phyloP scores from a whole-genome alignment of 2,888 invertebrate species.

The Pyrrhia umbra region DNA sequence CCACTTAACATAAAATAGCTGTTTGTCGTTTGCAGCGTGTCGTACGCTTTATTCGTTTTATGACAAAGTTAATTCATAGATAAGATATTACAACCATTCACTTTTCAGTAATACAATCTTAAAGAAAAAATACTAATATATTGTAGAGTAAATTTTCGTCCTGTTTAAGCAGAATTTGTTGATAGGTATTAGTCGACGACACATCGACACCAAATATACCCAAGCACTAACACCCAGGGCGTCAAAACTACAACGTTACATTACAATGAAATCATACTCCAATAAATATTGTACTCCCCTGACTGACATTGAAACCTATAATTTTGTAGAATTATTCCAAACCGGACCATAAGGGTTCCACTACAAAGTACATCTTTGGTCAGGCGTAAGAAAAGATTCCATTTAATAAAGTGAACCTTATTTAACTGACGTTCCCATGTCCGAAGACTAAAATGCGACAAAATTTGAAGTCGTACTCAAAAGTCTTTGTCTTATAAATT shows the following conservation, averaged over 20 bases:
- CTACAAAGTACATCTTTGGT: conserved; percentile 44
- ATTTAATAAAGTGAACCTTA: neutral
- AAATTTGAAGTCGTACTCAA: no score
- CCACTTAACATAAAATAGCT: no score
- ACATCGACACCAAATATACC: conserved; percentile 15
- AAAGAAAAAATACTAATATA: neutral
- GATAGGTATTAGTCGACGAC: conserved; percentile 5
- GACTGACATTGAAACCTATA: conserved; percentile 15
- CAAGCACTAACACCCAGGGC: conserved; percentile 32
- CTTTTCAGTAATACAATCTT: neutral
- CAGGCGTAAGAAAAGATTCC: neutral
- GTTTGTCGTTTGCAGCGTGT: no score
- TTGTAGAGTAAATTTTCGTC: neutral
- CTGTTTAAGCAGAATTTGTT: neutral
- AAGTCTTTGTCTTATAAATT: neutral
- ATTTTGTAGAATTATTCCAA: conserved; percentile 14
- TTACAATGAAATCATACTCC: conserved; percentile 37
- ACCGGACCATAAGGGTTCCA: conserved; percentile 15
- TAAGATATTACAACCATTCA: no score
- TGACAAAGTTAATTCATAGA: no score
- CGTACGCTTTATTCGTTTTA: no score
- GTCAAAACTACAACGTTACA: conserved; percentile 33
- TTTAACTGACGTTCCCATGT: neutral
- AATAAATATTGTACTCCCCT: conserved; percentile 45
- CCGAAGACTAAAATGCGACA: no score